Conservation (phyloP, 2,797 vertebrate genomes). For the Crenuchus spilurus region DNA sequence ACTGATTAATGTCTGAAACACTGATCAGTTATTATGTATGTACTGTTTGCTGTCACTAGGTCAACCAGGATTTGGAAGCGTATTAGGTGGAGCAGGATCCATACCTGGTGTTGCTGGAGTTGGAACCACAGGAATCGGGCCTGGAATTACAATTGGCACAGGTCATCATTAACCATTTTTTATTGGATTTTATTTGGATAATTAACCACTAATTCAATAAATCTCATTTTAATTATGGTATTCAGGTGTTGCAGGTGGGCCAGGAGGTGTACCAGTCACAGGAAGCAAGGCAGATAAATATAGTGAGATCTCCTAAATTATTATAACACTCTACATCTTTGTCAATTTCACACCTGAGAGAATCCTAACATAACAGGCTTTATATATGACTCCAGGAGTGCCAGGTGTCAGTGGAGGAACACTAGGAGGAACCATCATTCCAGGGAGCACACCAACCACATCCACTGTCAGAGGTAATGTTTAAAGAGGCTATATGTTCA, state of each 20-base stretch:
- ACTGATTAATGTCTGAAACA: too few species aligned
- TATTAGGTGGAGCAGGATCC: constrained; percentile 38
- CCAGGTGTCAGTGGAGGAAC: constrained; percentile 29
- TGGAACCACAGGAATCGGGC: constrained; percentile 42
- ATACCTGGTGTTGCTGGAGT: constrained; percentile 38
- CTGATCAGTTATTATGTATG: neutral
- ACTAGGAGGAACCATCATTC: constrained; percentile 37
- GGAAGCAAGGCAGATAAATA: constrained; percentile 44
- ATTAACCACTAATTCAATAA: neutral
- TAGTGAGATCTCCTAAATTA: constrained; percentile 12
- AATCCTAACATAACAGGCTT: neutral
- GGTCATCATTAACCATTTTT: constrained; percentile 29
- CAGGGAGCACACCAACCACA: constrained; percentile 33
- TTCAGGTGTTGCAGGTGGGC: constrained; percentile 21
- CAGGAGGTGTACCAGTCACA: constrained; percentile 31
- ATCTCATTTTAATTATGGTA: neutral
- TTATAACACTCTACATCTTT: neutral
- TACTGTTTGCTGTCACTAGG: constrained; percentile 31
- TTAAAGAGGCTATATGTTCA: too few species aligned
- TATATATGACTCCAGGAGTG: constrained; percentile 25
- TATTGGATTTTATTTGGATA: too few species aligned
- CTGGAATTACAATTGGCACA: constrained; percentile 39
- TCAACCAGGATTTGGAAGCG: constrained; percentile 47
- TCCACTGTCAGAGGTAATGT: constrained; percentile 49
- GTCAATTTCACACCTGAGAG: neutral